Evolutionary conservation across 2,797 vertebrate species (phyloP), one percentile per base, ranked within the genome.

Genomic region (Synanceia verrucosa): DNA sequence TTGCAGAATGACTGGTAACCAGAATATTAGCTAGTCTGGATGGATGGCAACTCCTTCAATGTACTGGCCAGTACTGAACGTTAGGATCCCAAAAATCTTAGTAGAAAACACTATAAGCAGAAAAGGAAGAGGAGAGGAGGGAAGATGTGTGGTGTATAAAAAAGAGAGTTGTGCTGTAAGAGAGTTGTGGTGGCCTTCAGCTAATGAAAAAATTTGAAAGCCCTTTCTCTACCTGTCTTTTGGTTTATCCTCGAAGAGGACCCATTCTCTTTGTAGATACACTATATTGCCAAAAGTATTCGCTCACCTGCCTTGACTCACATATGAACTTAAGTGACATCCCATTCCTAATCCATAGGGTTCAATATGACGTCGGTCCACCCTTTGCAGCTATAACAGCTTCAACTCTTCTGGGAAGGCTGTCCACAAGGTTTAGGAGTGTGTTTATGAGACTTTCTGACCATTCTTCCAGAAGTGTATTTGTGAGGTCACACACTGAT

Each of bases 21-120:
- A 63, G 21, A 70, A 71, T 57, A 76, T 79, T 62, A 76, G 55
- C 51, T 34, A 41, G 55, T 24, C 39, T 63, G 36, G 41, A 79
- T 50, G 63, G 23, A 78, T 31, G 60, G 62, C 24, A 36, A 34
- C 67, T 75, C 16, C 44, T 41, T 78, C 65, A 52, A 3, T n/a
- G 19, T 51, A 56, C 55, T n/a, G 51, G 33, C 33, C 44, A 2
- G 48, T 5, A 13, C 13, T 60, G 43, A 71, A 75, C 11, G 1
- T 64, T 56, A 53, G 37, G 48, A 67, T 70, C 31, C 8, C 12
- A 57, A 57, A 70, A 67, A 52, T 2, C 11, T n/a, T 10, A 50
- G 0, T 9, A 23, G 34, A 29, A 2, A 8, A 1, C 3, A 14
- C 18, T 55, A 21, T 48, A 60, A 43, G 55, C 16, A 36, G 16